A percentile compares a stretch with the other conserved stretches of the same genome.
These are phyloP conservation scores for Leptinotarsa texana DNA, from an alignment of 1,140 invertebrate genomes.

Conservation along the genomic window DNA sequence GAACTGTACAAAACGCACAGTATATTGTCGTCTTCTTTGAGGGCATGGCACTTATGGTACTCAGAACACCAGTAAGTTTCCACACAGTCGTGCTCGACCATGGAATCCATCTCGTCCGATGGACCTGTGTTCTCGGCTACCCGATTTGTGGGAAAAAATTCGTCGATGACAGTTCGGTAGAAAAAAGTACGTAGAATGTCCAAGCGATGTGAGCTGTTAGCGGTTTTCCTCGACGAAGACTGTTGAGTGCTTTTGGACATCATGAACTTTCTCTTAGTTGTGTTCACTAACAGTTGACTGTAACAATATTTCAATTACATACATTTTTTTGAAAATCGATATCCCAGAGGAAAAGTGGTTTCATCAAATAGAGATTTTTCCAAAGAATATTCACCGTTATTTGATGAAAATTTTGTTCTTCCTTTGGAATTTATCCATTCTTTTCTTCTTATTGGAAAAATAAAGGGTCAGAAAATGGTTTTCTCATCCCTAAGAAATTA, in stretches of 20 bases:
- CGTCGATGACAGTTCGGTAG: slow-evolving; percentile 63
- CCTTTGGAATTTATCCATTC: no score
- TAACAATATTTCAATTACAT: slow-evolving; percentile 40
- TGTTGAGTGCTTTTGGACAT: slow-evolving; percentile 67
- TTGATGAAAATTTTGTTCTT: no score
- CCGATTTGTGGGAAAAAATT: slow-evolving; percentile 41
- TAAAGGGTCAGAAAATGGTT: no score
- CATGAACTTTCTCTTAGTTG: slow-evolving; percentile 67
- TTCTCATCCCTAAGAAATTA: no score
- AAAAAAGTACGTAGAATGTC: slow-evolving; percentile 76
- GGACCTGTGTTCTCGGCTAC: neutral
- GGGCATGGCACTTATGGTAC: slow-evolving; percentile 81
- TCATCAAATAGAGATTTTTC: no score
- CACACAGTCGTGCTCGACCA: slow-evolving; percentile 34
- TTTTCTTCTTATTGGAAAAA: no score
- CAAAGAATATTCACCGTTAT: no score
- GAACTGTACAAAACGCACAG: slow-evolving; percentile 72
- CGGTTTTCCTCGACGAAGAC: slow-evolving; percentile 57
- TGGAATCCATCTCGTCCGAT: slow-evolving; percentile 34
- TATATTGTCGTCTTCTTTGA: slow-evolving; percentile 64
- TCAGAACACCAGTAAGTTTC: slow-evolving; percentile 84
- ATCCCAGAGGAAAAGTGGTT: no score
- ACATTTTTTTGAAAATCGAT: no score
- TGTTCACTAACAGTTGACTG: slow-evolving; percentile 73
- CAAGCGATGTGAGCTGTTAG: slow-evolving; percentile 64